Base-by-base conservation (phyloP, 2,888 invertebrate genomes). In the Dendrolimus houi region DNA sequence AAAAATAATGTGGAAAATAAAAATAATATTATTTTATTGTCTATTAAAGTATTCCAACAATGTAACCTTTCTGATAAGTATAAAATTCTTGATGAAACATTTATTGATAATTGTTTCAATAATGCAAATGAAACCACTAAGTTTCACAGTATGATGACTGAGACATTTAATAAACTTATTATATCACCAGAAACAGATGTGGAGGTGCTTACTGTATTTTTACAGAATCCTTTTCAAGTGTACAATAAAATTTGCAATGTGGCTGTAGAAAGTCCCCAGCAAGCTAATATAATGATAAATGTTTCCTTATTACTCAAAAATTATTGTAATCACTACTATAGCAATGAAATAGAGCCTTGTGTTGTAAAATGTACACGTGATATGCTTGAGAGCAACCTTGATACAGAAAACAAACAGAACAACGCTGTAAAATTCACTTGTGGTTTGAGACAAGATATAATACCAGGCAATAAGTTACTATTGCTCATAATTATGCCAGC, bases 131-230 rank as follows among this genome's bases (percentile, higher is more conserved):
- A 76, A 63, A 70, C 67, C 55, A 54, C 62, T 56, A 74, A 81
- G 41, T 85, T 83, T 59, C 64, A 64, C 12, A 65, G 60, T 40
- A 72, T 67, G 62, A 63, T 80, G 57, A 86, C 71, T 56, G 77
- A 83, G 70, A 77, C 75, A 66, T 90, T 89, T 56, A 90, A 90
- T 63, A 88, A 86, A 70, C 66, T 87, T 12, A 72, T 85, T 59
- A 64, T 69, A 12, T 66, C 75, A 8, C 64, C 71, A 8, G 73
- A 81, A 58, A 62, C 71, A 40, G 82, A 86, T 64, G 63, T 79
- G 2, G 77, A 81, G 64, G 66, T 87, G 13, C 69, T 86, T 47
- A 71, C 69, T 59, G 62, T 83, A 8, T 89, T 90, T 62, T 58
- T 87, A 9, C 89, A 88, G 66, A 86, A 77, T 61, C 90, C 90